A percentile compares a stretch with the other conserved stretches of the same genome.
Conservation (phyloP, 2,113 vertebrate species). For the Tylochromis polylepis region DNA sequence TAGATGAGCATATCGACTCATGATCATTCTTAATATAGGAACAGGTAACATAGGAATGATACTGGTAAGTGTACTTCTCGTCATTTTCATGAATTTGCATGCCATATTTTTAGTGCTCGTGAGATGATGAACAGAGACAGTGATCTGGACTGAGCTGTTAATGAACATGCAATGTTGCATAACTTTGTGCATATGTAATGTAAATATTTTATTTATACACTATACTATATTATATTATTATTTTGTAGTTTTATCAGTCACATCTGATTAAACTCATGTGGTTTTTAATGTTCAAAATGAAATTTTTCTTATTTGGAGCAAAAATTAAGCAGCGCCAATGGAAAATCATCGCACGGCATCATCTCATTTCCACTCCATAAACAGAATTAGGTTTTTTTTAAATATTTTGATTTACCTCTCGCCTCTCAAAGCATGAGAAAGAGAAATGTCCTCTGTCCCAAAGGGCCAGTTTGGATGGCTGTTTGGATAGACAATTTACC, state of each 20-base stretch:
- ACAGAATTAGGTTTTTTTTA: not conserved
- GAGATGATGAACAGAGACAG: not conserved
- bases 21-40: not conserved
- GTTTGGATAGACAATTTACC: not conserved
- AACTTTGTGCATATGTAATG: not conserved
- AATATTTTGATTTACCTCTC: not conserved
- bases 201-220: not conserved
- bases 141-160: not conserved
- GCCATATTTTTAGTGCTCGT: rapidly evolving
- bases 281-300: not conserved
- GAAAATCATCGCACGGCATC: not conserved
- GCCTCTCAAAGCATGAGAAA: not conserved
- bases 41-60: not conserved
- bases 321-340: not conserved
- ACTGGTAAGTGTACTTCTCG: rapidly evolving
- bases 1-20: not conserved
- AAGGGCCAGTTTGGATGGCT: not conserved
- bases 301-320: not conserved
- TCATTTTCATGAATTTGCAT: not conserved
- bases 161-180: not conserved
- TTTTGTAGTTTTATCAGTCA: not conserved
- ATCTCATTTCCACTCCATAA: not conserved
- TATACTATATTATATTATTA: too few species aligned
- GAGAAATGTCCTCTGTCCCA: not conserved
- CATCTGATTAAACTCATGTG: too few species aligned